Percentiles rank a stretch among this genome's conserved stretches.
phyloP scores from a whole-genome alignment of 2,113 vertebrate genomes.

The Archilochus colubris region DNA sequence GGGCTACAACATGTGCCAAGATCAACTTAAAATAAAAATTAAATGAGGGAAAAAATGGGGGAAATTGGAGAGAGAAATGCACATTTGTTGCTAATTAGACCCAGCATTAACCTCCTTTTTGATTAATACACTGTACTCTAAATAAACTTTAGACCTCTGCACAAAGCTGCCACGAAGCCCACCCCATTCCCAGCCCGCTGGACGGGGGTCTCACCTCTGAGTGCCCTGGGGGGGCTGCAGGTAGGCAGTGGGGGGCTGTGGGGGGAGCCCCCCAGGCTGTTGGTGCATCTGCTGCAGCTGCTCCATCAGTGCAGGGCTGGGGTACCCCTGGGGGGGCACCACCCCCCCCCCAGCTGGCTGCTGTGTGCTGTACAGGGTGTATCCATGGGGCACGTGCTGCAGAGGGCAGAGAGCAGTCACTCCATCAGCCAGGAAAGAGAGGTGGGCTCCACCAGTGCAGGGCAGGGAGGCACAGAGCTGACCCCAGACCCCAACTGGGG shows the following conservation, averaged over 20 bases:
- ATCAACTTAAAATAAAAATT: background rate
- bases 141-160: background rate
- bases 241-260: conserved; percentile 64
- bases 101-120: background rate
- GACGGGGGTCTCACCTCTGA: conserved; percentile 66
- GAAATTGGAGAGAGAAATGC: background rate
- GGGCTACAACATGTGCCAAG: background rate
- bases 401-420: background rate
- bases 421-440: too few relatives aligned
- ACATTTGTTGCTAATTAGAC: background rate
- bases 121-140: background rate
- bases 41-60: background rate
- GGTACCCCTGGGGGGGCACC: conserved; percentile 56
- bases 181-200: too few relatives aligned
- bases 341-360: conserved; percentile 55
- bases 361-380: conserved; percentile 75
- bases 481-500: fast-evolving
- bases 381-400: conserved; percentile 75
- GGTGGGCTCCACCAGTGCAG: too few relatives aligned
- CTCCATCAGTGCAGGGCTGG: conserved; percentile 65
- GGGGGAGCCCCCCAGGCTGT: conserved; percentile 66
- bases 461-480: background rate
- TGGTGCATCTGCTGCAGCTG: conserved; percentile 72
- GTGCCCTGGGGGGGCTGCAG: conserved; percentile 50
- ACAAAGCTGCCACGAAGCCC: too few relatives aligned